Percentiles rank a stretch among this genome's conserved stretches.
Evolutionary conservation across 2,888 invertebrate genomes (phyloP).

Genomic region (Trachelus tabidus): DNA sequence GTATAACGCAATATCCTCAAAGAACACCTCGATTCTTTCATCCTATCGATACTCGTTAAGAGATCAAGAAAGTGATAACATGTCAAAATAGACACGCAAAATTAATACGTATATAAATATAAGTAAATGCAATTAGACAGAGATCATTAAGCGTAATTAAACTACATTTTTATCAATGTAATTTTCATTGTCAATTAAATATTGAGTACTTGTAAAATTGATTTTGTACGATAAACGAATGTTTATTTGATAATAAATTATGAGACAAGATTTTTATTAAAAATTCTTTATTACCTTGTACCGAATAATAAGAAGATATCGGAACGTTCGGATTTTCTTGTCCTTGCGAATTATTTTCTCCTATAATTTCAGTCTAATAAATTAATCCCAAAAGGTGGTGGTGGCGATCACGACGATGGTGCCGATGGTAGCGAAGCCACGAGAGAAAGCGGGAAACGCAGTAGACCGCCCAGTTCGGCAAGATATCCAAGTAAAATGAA

Average conservation of each 20-base stretch:
- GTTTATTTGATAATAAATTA: not conserved
- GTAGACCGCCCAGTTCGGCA: not conserved
- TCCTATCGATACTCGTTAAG: not conserved
- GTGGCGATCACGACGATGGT: not conserved
- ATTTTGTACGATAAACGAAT: not conserved
- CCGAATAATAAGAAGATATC: not conserved
- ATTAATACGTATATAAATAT: not conserved
- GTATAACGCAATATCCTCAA: not conserved
- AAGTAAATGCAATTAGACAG: not conserved
- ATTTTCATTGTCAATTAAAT: not conserved
- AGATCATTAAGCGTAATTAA: not conserved
- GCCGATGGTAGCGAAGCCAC: not conserved
- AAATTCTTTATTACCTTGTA: not conserved
- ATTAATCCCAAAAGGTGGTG: not conserved
- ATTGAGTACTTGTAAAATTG: not conserved
- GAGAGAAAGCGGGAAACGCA: not conserved
- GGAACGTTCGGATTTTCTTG: not conserved
- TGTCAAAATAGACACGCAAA: not conserved
- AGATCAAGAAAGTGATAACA: not conserved
- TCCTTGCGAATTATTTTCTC: not conserved
- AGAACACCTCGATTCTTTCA: not conserved
- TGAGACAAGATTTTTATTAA: no score
- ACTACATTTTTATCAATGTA: not conserved
- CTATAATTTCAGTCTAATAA: not conserved
- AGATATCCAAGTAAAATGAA: not conserved